Conservation (phyloP, 1,140 invertebrate species). For the Octopus sinensis region DNA sequence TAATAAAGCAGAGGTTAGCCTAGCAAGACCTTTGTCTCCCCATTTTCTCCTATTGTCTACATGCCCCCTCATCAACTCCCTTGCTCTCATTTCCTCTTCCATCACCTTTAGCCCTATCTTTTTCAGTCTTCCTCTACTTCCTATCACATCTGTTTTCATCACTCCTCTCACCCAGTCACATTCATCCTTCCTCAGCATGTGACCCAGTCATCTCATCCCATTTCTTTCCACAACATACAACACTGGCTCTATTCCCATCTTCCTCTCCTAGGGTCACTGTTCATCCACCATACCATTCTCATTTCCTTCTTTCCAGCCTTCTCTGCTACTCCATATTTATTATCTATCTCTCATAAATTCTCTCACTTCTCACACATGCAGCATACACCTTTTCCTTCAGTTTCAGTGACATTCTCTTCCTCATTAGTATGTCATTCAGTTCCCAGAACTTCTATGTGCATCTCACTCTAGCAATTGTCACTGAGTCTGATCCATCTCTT, state of each 20-base stretch:
- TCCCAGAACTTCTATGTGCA: slow-evolving; percentile 7
- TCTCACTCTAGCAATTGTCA: background rate
- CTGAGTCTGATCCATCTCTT: no score
- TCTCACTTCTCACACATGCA: background rate
- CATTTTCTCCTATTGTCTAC: background rate
- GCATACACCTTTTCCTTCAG: no score
- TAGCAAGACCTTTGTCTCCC: no score
- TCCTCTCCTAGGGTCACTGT: background rate
- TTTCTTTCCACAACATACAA: background rate
- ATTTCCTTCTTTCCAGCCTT: background rate
- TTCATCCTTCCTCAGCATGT: background rate
- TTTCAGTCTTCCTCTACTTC: background rate
- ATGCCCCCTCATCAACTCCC: background rate
- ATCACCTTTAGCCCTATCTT: background rate
- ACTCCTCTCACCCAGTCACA: background rate
- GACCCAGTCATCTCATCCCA: background rate
- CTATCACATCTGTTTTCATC: background rate
- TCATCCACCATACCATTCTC: background rate
- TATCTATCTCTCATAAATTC: background rate
- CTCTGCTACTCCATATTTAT: background rate
- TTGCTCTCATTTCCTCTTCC: background rate
- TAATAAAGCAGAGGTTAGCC: no score
- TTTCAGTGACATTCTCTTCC: background rate
- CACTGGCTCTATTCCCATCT: background rate
- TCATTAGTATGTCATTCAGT: background rate